phyloP scores from a whole-genome alignment of 37 sponge, comb jelly and placozoan genomes.

The Cliona cf. orientalis region DNA sequence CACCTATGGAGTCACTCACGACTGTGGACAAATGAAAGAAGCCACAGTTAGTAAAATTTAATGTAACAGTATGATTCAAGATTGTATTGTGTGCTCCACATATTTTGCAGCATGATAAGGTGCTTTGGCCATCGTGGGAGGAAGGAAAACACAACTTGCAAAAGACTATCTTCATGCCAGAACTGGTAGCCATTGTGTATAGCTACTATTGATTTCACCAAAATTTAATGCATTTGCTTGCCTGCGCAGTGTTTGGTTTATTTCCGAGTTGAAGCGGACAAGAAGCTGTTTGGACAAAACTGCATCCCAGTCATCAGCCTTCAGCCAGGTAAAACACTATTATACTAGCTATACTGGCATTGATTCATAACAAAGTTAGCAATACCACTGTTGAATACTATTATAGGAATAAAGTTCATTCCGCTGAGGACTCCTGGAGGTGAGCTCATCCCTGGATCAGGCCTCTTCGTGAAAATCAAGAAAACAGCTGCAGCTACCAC shows the following conservation, averaged over 20 bases:
- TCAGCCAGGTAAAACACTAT: conserved; percentile 64
- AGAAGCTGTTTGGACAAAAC: conserved; percentile 67
- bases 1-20: conserved; percentile 54
- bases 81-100: neutral
- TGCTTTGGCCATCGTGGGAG: conserved; percentile 48
- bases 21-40: conserved; percentile 19
- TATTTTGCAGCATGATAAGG: neutral
- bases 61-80: neutral
- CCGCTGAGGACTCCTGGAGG: conserved; percentile 67
- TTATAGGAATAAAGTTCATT: conserved; percentile 60
- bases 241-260: conserved; percentile 68
- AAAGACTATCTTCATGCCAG: conserved; percentile 60
- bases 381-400: neutral
- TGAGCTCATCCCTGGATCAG: conserved; percentile 62
- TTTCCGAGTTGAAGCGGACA: conserved; percentile 52
- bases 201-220: no score
- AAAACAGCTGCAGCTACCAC: conserved; percentile 23
- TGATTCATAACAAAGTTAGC: no score
- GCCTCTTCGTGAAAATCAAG: conserved; percentile 63
- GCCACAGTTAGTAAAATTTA: conserved; percentile 14
- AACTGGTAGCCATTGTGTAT: no score
- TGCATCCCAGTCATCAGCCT: conserved; percentile 66
- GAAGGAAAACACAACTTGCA: conserved; percentile 16
- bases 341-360: no score
- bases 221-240: no score